These are phyloP conservation scores for Pimephales promelas DNA, from an alignment of 2,113 vertebrate species.

Conservation along the genomic window DNA sequence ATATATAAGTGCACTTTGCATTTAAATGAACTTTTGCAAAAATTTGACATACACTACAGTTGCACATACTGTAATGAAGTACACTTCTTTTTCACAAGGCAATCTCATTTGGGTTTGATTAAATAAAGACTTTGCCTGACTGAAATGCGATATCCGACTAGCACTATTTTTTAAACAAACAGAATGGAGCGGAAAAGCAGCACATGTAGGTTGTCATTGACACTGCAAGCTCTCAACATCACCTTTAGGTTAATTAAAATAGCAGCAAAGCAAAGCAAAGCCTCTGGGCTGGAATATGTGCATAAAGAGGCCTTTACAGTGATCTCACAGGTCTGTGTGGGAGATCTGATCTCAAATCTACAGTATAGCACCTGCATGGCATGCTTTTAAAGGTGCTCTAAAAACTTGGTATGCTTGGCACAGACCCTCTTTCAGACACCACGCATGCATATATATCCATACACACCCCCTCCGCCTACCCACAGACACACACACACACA, in stretches of 20 bases:
- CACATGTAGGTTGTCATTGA: background rate
- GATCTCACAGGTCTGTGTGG: background rate
- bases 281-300: background rate
- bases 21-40: background rate
- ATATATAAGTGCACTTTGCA: too few relatives aligned
- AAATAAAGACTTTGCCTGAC: background rate
- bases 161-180: conserved; percentile 8
- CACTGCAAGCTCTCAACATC: conserved; percentile 8
- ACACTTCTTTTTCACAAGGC: background rate
- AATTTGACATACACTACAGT: background rate
- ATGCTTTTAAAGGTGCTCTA: conserved; percentile 38
- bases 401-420: conserved; percentile 57
- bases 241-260: conserved; percentile 30
- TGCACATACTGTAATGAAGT: background rate
- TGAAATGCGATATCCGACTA: background rate
- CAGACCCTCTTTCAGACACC: conserved; percentile 46
- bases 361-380: conserved; percentile 49
- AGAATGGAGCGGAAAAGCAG: conserved; percentile 33
- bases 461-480: background rate
- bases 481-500: conserved; percentile 43
- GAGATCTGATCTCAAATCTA: conserved; percentile 40
- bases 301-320: conserved; percentile 11
- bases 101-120: background rate
- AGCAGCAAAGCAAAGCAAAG: background rate
- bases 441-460: conserved; percentile 47